Conservation (phyloP, 2,797 vertebrate species). For the Percopsis omiscomaycus region DNA sequence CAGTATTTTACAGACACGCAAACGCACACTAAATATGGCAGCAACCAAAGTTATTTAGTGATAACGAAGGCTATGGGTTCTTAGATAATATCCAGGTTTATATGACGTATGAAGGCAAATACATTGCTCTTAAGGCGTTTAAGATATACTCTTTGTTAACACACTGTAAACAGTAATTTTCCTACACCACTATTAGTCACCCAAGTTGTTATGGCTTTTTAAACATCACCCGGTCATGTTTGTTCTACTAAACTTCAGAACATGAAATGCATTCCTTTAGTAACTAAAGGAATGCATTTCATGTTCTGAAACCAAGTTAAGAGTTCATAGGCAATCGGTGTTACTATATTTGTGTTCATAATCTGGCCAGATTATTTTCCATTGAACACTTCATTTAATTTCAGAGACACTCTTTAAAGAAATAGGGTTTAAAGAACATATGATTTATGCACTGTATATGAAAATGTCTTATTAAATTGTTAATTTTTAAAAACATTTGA, state of each 20-base stretch:
- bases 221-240: constrained; percentile 23
- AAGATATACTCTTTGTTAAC: constrained; percentile 22
- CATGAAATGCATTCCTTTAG: constrained; percentile 19
- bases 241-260: constrained; percentile 2
- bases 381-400: too few species aligned
- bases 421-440: constrained; percentile 10
- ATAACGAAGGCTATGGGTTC: constrained; percentile 11
- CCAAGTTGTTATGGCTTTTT: constrained; percentile 9
- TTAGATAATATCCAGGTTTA: constrained; percentile 22
- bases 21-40: constrained; percentile 1
- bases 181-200: constrained; percentile 37
- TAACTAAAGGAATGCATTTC: constrained; percentile 18
- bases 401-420: constrained; percentile 11
- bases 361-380: constrained; percentile 25
- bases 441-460: neutral
- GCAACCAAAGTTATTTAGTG: constrained; percentile 22
- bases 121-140: constrained; percentile 25
- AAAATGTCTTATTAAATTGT: constrained; percentile 21
- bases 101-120: constrained; percentile 25
- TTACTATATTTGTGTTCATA: constrained; percentile 24
- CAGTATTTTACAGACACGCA: neutral
- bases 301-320: constrained; percentile 27
- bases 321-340: constrained; percentile 9
- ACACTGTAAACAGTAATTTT: constrained; percentile 49
- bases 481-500: constrained; percentile 1